Conservation (phyloP, 2,888 invertebrate species). For the Sussaba pulchella region DNA sequence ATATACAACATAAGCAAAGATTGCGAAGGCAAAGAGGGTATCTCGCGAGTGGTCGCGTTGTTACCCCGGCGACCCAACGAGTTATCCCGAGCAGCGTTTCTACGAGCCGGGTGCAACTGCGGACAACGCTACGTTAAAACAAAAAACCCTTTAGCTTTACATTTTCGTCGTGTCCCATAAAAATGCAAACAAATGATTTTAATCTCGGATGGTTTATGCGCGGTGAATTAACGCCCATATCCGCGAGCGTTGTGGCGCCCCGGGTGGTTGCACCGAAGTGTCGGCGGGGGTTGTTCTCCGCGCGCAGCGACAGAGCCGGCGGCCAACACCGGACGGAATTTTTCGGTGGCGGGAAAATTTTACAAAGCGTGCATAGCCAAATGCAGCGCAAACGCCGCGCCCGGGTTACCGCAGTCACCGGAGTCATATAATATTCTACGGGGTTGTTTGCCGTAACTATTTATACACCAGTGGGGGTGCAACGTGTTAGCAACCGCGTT, state of each 20-base stretch:
- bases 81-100: too few species aligned
- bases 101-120: background rate
- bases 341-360: constrained; percentile 24
- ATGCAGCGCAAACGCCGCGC: constrained; percentile 1
- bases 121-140: constrained; percentile 37
- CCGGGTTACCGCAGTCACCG: constrained; percentile 47
- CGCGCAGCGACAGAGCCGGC: constrained; percentile 28
- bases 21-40: too few species aligned
- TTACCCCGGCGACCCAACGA: too few species aligned
- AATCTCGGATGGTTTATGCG: constrained; percentile 70
- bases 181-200: constrained; percentile 72
- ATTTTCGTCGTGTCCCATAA: constrained; percentile 69
- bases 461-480: constrained; percentile 29
- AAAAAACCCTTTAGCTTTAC: constrained; percentile 56
- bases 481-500: background rate
- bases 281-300: constrained; percentile 8
- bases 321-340: constrained; percentile 26
- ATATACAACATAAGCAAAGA: too few species aligned
- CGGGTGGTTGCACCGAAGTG: constrained; percentile 11
- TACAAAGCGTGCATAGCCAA: background rate
- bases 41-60: too few species aligned
- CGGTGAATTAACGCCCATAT: constrained; percentile 67
- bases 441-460: constrained; percentile 60
- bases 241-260: constrained; percentile 48
- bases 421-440: constrained; percentile 63